Percentiles rank a stretch among this genome's conserved stretches.
Evolutionary conservation across 1,140 invertebrate genomes (phyloP).

Genomic region (Drosophila bifasciata): DNA sequence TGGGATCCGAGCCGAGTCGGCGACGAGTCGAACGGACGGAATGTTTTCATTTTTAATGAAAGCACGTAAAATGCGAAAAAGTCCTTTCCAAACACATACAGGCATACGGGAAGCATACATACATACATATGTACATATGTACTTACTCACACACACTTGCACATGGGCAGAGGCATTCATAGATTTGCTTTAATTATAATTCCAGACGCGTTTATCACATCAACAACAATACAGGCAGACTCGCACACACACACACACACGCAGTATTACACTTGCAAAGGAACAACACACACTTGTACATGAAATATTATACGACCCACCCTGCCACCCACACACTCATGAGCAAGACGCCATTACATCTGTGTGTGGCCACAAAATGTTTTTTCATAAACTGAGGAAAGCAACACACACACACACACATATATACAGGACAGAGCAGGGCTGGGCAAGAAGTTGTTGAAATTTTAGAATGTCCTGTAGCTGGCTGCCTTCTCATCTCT

Average conservation of each 20-base stretch:
- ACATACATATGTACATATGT: slow-evolving; percentile 6
- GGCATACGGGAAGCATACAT: neutral
- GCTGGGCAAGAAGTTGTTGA: slow-evolving; percentile 39
- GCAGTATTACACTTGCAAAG: neutral
- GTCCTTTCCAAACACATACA: slow-evolving; percentile 40
- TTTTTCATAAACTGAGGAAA: slow-evolving; percentile 67
- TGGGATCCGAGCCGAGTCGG: slow-evolving; percentile 25
- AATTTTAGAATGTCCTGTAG: slow-evolving; percentile 68
- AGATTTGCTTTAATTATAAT: slow-evolving; percentile 82
- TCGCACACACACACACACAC: slow-evolving; percentile 20
- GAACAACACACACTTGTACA: slow-evolving; percentile 60
- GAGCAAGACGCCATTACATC: slow-evolving; percentile 38
- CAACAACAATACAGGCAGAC: slow-evolving; percentile 69
- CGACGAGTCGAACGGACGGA: slow-evolving; percentile 59
- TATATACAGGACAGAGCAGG: neutral
- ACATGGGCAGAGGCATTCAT: slow-evolving; percentile 57
- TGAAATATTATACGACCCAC: slow-evolving; percentile 63
- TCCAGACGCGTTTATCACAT: slow-evolving; percentile 82
- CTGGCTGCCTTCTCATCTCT: neutral
- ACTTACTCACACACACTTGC: neutral
- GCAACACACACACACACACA: slow-evolving; percentile 20
- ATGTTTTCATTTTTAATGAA: slow-evolving; percentile 83
- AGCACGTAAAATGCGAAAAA: slow-evolving; percentile 82
- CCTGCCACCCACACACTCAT: slow-evolving; percentile 10
- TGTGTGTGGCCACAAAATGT: slow-evolving; percentile 73